Percentiles rank a stretch among this genome's conserved stretches.
phyloP scores from a whole-genome alignment of 2,888 invertebrate genomes.

The Dexiosoma caninum region DNA sequence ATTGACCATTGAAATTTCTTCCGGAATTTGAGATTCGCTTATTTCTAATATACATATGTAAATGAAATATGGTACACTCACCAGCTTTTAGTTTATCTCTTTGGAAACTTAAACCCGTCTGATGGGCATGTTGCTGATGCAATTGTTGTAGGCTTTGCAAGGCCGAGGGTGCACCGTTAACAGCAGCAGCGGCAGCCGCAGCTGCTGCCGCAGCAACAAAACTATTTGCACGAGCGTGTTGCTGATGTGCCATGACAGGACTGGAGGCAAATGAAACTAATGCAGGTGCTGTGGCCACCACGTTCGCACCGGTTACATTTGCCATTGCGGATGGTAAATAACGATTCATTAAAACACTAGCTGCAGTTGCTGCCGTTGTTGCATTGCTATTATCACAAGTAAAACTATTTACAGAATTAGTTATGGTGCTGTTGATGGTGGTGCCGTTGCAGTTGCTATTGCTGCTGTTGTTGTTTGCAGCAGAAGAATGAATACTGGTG shows the following conservation, averaged over 20 bases:
- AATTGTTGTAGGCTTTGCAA: slow-evolving; percentile 77
- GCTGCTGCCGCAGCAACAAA: slow-evolving; percentile 71
- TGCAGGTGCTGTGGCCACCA: slow-evolving; percentile 55
- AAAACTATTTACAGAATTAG: slow-evolving; percentile 72
- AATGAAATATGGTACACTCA: too few relatives aligned
- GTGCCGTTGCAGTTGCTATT: not conserved
- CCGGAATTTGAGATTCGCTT: too few relatives aligned
- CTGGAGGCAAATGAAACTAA: slow-evolving; percentile 59
- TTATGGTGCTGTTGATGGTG: slow-evolving; percentile 51
- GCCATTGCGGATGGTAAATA: slow-evolving; percentile 68
- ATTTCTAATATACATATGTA: too few relatives aligned
- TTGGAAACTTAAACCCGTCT: slow-evolving; percentile 73
- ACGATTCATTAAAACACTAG: slow-evolving; percentile 66
- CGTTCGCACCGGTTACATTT: slow-evolving; percentile 54
- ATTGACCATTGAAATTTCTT: too few relatives aligned
- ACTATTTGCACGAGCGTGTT: slow-evolving; percentile 66
- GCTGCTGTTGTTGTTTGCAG: slow-evolving; percentile 51
- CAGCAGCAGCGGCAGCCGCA: slow-evolving; percentile 70
- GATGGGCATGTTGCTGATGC: slow-evolving; percentile 77
- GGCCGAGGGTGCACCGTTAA: slow-evolving; percentile 72
- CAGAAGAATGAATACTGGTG: slow-evolving; percentile 40
- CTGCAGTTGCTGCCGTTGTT: slow-evolving; percentile 64
- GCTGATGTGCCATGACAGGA: slow-evolving; percentile 60
- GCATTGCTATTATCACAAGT: slow-evolving; percentile 75
- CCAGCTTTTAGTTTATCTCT: slow-evolving; percentile 76